Conservation (phyloP, 2,797 vertebrate genomes). For the Labeo calbasu region DNA sequence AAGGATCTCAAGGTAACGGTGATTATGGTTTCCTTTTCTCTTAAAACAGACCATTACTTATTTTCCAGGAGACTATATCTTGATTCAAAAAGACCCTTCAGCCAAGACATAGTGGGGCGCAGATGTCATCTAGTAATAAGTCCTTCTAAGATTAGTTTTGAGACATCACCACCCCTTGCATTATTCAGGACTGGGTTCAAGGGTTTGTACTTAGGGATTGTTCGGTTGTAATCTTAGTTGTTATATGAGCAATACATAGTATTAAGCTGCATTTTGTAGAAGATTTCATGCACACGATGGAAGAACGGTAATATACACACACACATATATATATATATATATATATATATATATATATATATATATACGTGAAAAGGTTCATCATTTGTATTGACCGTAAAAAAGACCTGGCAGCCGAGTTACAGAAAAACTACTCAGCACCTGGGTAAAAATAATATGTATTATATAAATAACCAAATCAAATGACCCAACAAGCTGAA, state of each 20-base stretch:
- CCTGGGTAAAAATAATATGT: too few relatives aligned
- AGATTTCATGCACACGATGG: not conserved
- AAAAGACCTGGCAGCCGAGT: too few relatives aligned
- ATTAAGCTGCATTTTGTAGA: not conserved
- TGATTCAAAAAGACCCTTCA: not conserved
- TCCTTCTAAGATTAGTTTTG: conserved; percentile 24
- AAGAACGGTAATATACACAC: not conserved
- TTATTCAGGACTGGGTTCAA: not conserved
- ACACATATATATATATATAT: too few relatives aligned
- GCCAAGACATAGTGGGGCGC: not conserved
- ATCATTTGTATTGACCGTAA: too few relatives aligned
- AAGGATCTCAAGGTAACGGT: not conserved
- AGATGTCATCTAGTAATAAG: conserved; percentile 6
- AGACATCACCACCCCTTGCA: not conserved
- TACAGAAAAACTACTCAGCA: too few relatives aligned
- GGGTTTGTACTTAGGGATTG: not conserved
- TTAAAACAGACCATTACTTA: conserved; percentile 11
- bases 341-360: too few relatives aligned
- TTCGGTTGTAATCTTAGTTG: not conserved
- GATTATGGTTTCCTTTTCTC: conserved; percentile 8
- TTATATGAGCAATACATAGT: not conserved
- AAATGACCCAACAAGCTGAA: too few relatives aligned
- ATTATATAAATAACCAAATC: too few relatives aligned
- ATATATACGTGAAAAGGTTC: too few relatives aligned
- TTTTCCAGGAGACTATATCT: not conserved